Conservation (phyloP, 2,113 vertebrate species). For the Mesoclemmys tuberculata region DNA sequence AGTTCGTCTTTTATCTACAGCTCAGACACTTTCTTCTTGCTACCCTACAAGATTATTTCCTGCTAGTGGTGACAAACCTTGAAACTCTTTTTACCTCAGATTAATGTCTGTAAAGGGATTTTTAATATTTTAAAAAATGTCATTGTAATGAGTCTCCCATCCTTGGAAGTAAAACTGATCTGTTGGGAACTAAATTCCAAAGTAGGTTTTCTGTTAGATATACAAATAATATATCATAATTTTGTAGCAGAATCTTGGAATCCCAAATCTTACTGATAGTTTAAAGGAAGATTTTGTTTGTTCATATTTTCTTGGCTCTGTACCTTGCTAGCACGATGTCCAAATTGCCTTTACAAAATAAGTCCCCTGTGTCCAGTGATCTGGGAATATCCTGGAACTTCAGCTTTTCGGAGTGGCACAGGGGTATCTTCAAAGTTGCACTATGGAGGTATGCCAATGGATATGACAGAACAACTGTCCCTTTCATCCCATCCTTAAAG, state of each 20-base stretch:
- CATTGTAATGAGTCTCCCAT: not conserved
- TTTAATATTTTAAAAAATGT: constrained; percentile 51
- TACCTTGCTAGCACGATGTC: rapidly evolving
- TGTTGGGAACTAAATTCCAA: not conserved
- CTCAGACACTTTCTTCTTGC: constrained; percentile 44
- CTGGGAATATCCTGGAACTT: not conserved
- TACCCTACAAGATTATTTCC: constrained; percentile 47
- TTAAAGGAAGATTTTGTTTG: not conserved
- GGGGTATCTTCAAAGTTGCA: not conserved
- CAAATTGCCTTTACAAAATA: not conserved
- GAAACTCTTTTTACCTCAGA: constrained; percentile 57
- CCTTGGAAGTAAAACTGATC: not conserved
- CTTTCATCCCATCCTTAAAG: not conserved
- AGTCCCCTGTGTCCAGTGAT: not conserved
- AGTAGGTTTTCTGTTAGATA: not conserved
- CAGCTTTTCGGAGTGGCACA: not conserved
- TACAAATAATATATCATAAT: not conserved
- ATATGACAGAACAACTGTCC: not conserved
- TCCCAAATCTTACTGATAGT: not conserved
- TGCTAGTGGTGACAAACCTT: constrained; percentile 4
- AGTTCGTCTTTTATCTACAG: constrained; percentile 46
- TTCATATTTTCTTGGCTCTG: not conserved
- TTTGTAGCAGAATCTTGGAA: not conserved
- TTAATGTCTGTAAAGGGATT: constrained; percentile 54
- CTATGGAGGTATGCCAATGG: rapidly evolving